phyloP scores from a whole-genome alignment of 2,113 vertebrate genomes.

The Mesitornis unicolor region DNA sequence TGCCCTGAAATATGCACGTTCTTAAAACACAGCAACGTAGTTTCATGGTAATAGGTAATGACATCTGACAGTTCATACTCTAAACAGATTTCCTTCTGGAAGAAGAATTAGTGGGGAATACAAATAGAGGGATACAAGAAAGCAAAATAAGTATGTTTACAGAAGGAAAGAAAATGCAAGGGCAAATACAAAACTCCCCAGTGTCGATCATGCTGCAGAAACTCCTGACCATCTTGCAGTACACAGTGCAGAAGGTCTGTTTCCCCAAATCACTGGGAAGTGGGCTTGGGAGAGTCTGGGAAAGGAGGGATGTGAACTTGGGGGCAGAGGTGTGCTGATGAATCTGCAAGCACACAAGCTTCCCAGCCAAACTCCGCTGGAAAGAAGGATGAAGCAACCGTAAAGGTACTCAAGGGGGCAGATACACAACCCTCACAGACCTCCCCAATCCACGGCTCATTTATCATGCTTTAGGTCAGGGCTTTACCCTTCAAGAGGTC shows the following conservation, averaged over 20 bases:
- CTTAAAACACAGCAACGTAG: background rate
- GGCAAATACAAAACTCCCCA: background rate
- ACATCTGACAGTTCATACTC: conserved; percentile 11
- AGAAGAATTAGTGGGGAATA: background rate
- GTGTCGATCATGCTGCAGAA: background rate
- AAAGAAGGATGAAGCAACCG: background rate
- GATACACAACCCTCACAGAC: background rate
- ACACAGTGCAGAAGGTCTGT: background rate
- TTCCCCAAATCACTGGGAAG: accelerated
- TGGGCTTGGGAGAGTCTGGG: background rate
- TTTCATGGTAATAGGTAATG: conserved; percentile 9
- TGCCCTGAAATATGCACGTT: background rate
- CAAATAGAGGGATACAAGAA: background rate
- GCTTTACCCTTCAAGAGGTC: background rate
- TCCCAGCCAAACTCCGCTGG: background rate
- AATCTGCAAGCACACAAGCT: background rate
- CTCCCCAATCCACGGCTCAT: background rate
- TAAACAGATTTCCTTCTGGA: conserved; percentile 12
- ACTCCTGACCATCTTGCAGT: background rate
- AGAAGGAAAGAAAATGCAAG: background rate
- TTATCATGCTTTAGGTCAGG: background rate
- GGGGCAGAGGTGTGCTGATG: background rate
- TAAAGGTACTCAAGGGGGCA: background rate
- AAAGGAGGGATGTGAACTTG: background rate
- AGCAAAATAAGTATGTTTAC: background rate